Percentiles rank a stretch among this genome's conserved stretches.
These are phyloP conservation scores for Cacoxenus indagator DNA, from an alignment of 2,888 invertebrate genomes.

Conservation along the genomic window DNA sequence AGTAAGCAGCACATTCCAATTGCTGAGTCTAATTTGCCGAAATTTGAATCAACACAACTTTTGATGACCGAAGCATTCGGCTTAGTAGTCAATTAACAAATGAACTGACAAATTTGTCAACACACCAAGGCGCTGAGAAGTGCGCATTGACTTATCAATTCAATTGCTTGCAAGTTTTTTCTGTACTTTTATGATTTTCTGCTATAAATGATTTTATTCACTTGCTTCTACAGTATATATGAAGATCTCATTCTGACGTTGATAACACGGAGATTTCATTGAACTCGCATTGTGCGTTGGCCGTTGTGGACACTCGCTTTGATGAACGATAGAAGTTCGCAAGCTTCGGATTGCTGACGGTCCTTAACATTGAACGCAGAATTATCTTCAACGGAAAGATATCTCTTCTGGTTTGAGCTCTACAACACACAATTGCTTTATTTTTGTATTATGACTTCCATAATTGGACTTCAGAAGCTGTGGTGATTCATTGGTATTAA, in stretches of 20 bases:
- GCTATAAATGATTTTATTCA: slow-evolving; percentile 36
- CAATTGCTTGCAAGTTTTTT: slow-evolving; percentile 13
- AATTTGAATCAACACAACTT: not conserved
- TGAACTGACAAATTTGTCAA: slow-evolving; percentile 54
- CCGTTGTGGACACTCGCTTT: not conserved
- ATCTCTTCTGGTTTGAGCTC: not conserved
- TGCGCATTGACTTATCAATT: slow-evolving; percentile 72
- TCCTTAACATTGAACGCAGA: slow-evolving; percentile 51
- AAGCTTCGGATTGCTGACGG: slow-evolving; percentile 25
- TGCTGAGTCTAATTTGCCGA: not conserved
- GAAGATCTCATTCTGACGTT: not conserved
- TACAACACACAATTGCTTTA: too few relatives aligned
- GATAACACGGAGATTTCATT: not conserved
- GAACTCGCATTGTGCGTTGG: not conserved
- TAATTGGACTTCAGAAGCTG: too few relatives aligned
- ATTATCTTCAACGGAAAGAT: not conserved
- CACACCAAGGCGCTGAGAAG: slow-evolving; percentile 69
- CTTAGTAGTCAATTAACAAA: slow-evolving; percentile 40
- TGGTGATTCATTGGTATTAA: too few relatives aligned
- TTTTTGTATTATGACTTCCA: too few relatives aligned
- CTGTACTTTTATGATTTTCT: not conserved
- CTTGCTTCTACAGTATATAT: not conserved
- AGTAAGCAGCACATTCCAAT: slow-evolving; percentile 40
- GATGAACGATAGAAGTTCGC: not conserved
- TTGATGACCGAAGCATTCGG: slow-evolving; percentile 35